These are phyloP conservation scores for Listrodromus nycthemerus DNA, from an alignment of 2,888 invertebrate species.

Conservation along the genomic window DNA sequence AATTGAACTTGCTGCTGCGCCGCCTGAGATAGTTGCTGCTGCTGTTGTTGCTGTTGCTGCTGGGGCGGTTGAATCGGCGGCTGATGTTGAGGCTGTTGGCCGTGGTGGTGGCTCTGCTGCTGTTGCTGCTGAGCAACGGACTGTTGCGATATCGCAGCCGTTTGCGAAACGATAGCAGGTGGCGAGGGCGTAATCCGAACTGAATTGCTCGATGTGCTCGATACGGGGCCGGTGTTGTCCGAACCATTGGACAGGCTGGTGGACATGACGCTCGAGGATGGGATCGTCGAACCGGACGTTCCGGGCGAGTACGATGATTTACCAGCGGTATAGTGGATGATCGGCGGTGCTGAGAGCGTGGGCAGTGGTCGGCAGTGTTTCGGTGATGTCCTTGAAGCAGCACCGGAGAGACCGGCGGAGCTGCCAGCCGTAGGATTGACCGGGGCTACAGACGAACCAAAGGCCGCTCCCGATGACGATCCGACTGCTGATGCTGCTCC, in stretches of 20 bases:
- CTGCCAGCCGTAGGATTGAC: conserved; percentile 53
- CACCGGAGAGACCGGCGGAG: conserved; percentile 74
- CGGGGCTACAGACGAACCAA: conserved; percentile 67
- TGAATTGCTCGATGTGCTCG: conserved; percentile 74
- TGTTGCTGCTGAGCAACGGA: conserved; percentile 47
- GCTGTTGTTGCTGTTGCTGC: conserved; percentile 74
- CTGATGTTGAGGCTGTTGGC: conserved; percentile 71
- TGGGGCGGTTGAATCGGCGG: conserved; percentile 76
- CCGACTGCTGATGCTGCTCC: conserved; percentile 17
- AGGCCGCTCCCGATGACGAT: conserved; percentile 64
- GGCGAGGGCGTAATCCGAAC: conserved; percentile 79
- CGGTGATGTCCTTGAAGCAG: conserved; percentile 79
- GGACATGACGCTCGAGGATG: conserved; percentile 70
- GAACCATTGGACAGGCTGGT: conserved; percentile 73
- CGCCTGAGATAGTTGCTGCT: conserved; percentile 69
- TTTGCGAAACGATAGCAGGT: conserved; percentile 70
- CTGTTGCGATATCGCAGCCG: conserved; percentile 66
- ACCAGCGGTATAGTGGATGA: conserved; percentile 77
- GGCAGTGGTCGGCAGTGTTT: conserved; percentile 83
- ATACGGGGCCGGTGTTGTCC: conserved; percentile 67
- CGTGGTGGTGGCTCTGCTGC: conserved; percentile 60
- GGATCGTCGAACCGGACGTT: conserved; percentile 74
- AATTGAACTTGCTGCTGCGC: conserved; percentile 77
- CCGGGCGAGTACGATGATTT: conserved; percentile 79
- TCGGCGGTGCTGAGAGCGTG: conserved; percentile 79